These are phyloP conservation scores for Eugnorisma glareosa DNA, from an alignment of 2,888 invertebrate genomes.

Conservation along the genomic window DNA sequence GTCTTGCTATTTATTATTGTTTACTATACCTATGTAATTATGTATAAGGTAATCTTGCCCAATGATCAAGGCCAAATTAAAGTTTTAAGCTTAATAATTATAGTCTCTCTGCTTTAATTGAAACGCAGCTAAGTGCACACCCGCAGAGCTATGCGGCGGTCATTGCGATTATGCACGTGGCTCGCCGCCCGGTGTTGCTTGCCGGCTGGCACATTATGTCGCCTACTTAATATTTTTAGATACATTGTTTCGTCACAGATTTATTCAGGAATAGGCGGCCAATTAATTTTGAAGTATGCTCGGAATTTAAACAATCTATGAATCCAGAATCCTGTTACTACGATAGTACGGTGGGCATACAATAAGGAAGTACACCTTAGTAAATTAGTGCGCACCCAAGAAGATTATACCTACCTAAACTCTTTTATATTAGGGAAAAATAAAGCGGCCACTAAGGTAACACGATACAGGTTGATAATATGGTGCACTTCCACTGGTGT, in stretches of 20 bases:
- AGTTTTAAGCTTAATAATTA: background rate
- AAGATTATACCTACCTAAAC: background rate
- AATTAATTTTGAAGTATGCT: background rate
- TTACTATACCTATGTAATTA: background rate
- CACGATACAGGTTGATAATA: background rate
- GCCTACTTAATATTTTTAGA: conserved; percentile 15
- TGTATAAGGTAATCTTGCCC: background rate
- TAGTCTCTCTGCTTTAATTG: background rate
- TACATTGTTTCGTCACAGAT: background rate
- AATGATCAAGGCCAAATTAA: background rate
- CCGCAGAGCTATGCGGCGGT: background rate
- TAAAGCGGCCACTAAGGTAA: background rate
- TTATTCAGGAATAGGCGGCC: background rate
- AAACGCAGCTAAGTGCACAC: background rate
- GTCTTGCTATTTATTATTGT: too few species aligned
- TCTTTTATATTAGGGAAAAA: background rate
- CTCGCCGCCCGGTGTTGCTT: background rate
- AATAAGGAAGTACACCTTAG: background rate
- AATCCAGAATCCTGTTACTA: background rate
- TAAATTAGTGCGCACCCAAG: background rate
- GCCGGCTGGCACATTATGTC: background rate
- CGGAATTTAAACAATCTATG: background rate
- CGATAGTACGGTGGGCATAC: background rate
- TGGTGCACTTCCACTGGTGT: too few species aligned
- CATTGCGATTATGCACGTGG: background rate